These are phyloP conservation scores for Halcyon chelicuti DNA, from an alignment of 2,797 vertebrate genomes.

Conservation along the genomic window DNA sequence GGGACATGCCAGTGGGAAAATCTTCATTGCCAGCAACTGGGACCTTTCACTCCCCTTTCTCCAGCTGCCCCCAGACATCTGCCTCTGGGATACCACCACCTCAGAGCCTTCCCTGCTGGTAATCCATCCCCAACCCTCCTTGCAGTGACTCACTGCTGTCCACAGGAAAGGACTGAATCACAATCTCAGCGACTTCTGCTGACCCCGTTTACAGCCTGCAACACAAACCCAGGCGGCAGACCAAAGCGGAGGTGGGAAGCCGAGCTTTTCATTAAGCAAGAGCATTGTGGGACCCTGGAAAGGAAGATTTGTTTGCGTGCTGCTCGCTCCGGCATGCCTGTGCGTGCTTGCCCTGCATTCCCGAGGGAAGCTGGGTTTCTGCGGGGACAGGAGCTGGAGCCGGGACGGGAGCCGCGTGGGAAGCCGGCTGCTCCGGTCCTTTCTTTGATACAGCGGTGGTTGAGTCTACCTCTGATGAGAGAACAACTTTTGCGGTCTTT, in stretches of 20 bases:
- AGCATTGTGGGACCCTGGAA: background rate
- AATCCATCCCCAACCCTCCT: background rate
- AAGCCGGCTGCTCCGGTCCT: background rate
- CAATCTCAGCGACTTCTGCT: background rate
- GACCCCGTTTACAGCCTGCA: background rate
- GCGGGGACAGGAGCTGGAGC: background rate
- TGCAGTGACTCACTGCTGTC: background rate
- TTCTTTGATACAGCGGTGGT: background rate
- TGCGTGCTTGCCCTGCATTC: background rate
- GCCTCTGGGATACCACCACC: background rate
- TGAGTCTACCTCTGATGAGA: background rate
- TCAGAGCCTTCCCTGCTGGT: background rate
- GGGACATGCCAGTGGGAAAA: background rate
- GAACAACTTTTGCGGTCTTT: background rate
- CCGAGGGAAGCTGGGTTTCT: background rate
- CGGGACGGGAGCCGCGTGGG: background rate
- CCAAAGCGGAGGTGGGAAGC: slow-evolving; percentile 2
- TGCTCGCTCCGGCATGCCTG: background rate
- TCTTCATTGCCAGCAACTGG: background rate
- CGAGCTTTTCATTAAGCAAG: background rate
- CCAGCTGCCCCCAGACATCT: background rate
- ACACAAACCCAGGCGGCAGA: background rate
- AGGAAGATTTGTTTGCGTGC: background rate
- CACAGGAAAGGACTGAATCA: background rate
- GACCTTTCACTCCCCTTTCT: background rate